These are phyloP conservation scores for Pitta sordida DNA, from an alignment of 2,113 vertebrate species.

Conservation along the genomic window DNA sequence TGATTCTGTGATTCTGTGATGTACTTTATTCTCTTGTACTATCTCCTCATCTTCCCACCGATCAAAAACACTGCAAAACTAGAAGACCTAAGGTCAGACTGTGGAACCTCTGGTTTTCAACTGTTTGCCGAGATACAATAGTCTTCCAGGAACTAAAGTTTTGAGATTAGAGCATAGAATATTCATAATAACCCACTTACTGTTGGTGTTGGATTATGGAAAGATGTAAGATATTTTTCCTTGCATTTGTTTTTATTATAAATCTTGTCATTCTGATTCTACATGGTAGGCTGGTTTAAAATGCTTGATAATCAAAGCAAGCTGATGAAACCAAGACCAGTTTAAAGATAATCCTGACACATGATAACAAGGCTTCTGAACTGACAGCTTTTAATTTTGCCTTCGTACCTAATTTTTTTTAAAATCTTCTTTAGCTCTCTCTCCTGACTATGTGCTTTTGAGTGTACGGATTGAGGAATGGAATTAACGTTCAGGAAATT, in stretches of 20 bases:
- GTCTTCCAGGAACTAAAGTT: neutral
- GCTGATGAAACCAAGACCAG: neutral
- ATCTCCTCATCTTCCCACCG: neutral
- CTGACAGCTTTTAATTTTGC: neutral
- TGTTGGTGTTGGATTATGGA: neutral
- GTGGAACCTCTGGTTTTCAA: neutral
- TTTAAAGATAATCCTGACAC: neutral
- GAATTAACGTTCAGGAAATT: neutral
- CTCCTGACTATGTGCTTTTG: neutral
- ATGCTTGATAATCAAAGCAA: neutral
- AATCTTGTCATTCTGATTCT: neutral
- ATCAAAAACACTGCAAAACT: neutral
- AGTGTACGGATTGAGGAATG: neutral
- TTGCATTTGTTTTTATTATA: neutral
- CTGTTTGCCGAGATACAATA: accelerated
- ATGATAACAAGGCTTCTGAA: neutral
- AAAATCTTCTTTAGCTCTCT: neutral
- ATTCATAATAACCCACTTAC: neutral
- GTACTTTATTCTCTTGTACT: neutral
- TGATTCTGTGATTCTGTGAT: too few species aligned
- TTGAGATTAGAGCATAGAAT: neutral
- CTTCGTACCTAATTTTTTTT: too few species aligned
- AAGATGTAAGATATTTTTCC: neutral
- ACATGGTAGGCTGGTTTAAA: neutral
- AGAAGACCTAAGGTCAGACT: neutral